phyloP scores from a whole-genome alignment of 2,113 vertebrate genomes.

The Bubo scandiacus region DNA sequence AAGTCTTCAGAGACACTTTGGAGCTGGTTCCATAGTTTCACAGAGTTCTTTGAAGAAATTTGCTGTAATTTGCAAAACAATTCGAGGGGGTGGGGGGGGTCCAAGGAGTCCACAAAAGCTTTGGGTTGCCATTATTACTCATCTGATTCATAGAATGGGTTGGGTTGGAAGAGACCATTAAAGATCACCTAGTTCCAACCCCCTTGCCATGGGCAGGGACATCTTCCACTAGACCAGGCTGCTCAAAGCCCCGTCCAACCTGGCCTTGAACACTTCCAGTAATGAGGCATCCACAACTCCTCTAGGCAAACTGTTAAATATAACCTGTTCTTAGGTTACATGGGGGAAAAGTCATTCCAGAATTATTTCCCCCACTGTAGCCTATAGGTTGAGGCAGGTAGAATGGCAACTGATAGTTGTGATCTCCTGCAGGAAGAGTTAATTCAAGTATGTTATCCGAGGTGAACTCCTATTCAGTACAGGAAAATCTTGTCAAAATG shows the following conservation, averaged over 20 bases:
- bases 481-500: neutral
- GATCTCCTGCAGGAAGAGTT: neutral
- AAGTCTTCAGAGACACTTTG: neutral
- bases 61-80: neutral
- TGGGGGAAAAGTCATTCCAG: neutral
- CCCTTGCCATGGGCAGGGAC: neutral
- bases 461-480: neutral
- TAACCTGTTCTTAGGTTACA: neutral
- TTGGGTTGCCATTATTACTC: neutral
- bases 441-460: neutral
- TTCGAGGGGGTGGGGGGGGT: rapidly evolving
- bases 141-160: neutral
- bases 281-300: neutral
- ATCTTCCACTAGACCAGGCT: neutral
- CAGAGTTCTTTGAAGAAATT: neutral
- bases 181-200: neutral
- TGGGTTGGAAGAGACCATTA: neutral
- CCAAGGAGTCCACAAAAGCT: neutral
- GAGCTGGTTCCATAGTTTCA: neutral
- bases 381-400: neutral
- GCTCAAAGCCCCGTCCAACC: neutral
- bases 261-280: neutral
- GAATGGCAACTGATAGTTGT: neutral
- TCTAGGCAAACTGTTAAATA: neutral
- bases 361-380: neutral